Percentiles rank a stretch among this genome's conserved stretches.
These are phyloP conservation scores for Unio pictorum DNA, from an alignment of 2,888 invertebrate species.

Conservation along the genomic window DNA sequence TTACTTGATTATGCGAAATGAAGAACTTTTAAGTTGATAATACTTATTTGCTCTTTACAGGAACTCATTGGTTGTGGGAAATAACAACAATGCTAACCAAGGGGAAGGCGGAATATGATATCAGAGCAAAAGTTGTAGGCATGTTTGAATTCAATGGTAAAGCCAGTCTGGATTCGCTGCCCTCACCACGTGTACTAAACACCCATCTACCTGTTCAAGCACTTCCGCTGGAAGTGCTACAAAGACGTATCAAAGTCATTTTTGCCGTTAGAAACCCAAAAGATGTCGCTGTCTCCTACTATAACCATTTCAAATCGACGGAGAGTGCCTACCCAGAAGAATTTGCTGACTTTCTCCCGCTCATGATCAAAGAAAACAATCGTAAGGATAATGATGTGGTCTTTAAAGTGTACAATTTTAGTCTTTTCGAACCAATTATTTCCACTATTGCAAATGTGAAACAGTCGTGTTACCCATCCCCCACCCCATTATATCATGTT, in stretches of 20 bases:
- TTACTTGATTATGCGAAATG: too few species aligned
- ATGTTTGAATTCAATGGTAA: constrained; percentile 4
- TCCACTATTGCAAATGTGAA: too few species aligned
- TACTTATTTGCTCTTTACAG: not conserved
- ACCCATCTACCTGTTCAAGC: constrained; percentile 1
- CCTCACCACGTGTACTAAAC: constrained; percentile 5
- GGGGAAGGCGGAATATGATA: constrained; percentile 1
- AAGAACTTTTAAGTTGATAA: too few species aligned
- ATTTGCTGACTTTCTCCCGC: not conserved
- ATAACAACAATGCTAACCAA: constrained; percentile 6
- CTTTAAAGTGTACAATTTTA: too few species aligned
- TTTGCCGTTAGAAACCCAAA: constrained; percentile 14
- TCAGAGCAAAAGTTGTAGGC: not conserved
- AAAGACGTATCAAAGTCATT: constrained; percentile 7
- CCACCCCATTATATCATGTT: too few species aligned
- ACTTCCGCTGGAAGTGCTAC: constrained; percentile 7
- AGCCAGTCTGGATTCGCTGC: not conserved
- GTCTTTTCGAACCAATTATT: too few species aligned
- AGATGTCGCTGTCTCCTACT: constrained; percentile 8
- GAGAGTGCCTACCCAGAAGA: not conserved
- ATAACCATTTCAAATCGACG: constrained; percentile 2
- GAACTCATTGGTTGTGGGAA: constrained; percentile 13
- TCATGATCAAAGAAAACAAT: not conserved
- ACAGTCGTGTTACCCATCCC: too few species aligned
- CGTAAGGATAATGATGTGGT: too few species aligned